Conservation (phyloP, 1,140 invertebrate genomes). For the Heliconius hewitsoni region DNA sequence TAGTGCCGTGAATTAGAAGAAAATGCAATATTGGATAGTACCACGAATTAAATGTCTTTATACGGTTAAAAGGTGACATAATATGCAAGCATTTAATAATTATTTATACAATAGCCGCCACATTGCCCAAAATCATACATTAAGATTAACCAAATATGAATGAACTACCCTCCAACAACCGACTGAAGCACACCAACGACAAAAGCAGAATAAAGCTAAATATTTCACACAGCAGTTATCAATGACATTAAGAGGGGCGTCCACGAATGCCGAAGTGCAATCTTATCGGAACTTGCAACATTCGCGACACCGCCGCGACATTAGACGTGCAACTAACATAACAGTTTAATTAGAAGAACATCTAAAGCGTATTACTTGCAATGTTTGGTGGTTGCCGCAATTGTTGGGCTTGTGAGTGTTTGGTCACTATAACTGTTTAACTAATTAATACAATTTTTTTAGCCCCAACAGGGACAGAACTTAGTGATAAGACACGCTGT, state of each 20-base stretch:
- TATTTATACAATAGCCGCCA: too few relatives aligned
- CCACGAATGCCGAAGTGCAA: constrained; percentile 35
- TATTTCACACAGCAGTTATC: constrained; percentile 30
- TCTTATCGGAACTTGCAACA: constrained; percentile 45
- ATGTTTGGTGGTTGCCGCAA: constrained; percentile 38
- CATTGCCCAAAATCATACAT: too few relatives aligned
- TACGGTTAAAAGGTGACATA: too few relatives aligned
- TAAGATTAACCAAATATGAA: not conserved
- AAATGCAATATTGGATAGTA: too few relatives aligned
- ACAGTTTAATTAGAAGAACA: constrained; percentile 77
- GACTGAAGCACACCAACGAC: not conserved
- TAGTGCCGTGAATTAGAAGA: too few relatives aligned
- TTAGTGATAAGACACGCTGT: too few relatives aligned
- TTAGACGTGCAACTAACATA: constrained; percentile 71
- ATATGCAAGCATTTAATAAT: too few relatives aligned
- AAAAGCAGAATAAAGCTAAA: not conserved
- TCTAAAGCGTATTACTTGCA: constrained; percentile 74
- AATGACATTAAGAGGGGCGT: constrained; percentile 33
- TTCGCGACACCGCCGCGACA: constrained; percentile 62
- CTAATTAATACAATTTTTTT: not conserved
- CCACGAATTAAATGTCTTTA: too few relatives aligned
- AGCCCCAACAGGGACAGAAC: too few relatives aligned
- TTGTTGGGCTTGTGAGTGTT: not conserved
- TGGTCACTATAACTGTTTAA: not conserved
- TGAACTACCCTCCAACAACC: not conserved